Conservation (phyloP, 2,113 vertebrate genomes). For the Zonotrichia leucophrys region DNA sequence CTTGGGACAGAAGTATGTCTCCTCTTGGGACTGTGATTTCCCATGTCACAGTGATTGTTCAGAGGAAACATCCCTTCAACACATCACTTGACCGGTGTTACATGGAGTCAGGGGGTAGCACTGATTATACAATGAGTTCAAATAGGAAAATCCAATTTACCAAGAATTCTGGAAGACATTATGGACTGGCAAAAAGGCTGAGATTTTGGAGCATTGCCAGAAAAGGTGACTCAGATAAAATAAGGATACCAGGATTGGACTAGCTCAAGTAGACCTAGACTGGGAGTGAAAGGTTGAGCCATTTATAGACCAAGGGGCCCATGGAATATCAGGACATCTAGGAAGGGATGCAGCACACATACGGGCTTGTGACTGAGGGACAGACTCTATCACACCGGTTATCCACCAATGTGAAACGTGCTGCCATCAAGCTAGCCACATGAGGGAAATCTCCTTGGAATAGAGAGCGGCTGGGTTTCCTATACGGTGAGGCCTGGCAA, state of each 20-base stretch:
- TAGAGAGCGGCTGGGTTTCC: not conserved
- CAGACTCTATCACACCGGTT: not conserved
- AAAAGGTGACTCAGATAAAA: not conserved
- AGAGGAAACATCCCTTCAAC: not conserved
- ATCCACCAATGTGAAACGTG: not conserved
- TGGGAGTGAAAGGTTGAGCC: not conserved
- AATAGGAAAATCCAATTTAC: not conserved
- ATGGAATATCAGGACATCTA: not conserved
- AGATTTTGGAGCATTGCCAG: not conserved
- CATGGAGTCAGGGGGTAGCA: fast-evolving
- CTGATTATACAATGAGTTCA: not conserved
- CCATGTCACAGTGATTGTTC: fast-evolving
- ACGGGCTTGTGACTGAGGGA: too few species aligned
- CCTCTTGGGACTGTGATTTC: not conserved
- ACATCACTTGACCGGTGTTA: fast-evolving
- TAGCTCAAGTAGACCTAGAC: not conserved
- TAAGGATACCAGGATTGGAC: not conserved
- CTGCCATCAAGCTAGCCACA: not conserved
- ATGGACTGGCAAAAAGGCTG: not conserved
- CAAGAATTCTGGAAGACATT: not conserved
- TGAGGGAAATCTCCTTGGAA: not conserved
- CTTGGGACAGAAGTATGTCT: not conserved
- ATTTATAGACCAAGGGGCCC: fast-evolving
- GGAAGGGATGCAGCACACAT: not conserved
- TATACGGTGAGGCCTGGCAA: not conserved